These are phyloP conservation scores for Axis porcinus DNA, from an alignment of 2,113 vertebrate genomes.

Conservation along the genomic window DNA sequence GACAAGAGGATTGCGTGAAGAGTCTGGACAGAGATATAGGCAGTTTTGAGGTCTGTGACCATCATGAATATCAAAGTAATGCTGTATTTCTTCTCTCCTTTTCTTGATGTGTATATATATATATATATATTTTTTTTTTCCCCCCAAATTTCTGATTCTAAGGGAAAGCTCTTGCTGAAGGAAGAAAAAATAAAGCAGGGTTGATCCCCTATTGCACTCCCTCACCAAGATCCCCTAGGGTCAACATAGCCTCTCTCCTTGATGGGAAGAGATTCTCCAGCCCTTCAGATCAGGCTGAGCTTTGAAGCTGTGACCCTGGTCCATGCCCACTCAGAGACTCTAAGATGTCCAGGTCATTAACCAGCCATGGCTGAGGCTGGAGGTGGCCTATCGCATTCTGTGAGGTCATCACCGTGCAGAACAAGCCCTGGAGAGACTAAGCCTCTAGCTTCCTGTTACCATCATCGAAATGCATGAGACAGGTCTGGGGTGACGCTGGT, in stretches of 20 bases:
- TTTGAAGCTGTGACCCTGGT: background rate
- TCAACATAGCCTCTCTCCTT: background rate
- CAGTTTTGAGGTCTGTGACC: background rate
- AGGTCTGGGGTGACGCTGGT: background rate
- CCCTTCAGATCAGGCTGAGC: background rate
- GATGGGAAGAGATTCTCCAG: background rate
- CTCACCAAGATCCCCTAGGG: background rate
- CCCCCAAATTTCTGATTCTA: background rate
- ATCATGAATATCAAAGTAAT: background rate
- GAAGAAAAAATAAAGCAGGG: background rate
- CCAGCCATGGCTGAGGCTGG: background rate
- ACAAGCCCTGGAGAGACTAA: background rate
- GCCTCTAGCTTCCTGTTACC: background rate
- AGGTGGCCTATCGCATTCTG: background rate
- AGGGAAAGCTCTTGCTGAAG: background rate
- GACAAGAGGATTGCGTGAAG: rapidly evolving
- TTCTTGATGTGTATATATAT: background rate
- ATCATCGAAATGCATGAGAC: background rate
- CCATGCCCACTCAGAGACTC: background rate
- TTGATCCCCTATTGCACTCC: background rate
- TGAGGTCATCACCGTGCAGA: background rate
- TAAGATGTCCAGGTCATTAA: background rate
- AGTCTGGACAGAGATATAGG: background rate
- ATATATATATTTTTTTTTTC: background rate
- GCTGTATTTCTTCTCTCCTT: background rate